Percentiles rank a stretch among this genome's conserved stretches.
phyloP scores from a whole-genome alignment of 1,140 invertebrate genomes.

The Schlechtendalia chinensis region DNA sequence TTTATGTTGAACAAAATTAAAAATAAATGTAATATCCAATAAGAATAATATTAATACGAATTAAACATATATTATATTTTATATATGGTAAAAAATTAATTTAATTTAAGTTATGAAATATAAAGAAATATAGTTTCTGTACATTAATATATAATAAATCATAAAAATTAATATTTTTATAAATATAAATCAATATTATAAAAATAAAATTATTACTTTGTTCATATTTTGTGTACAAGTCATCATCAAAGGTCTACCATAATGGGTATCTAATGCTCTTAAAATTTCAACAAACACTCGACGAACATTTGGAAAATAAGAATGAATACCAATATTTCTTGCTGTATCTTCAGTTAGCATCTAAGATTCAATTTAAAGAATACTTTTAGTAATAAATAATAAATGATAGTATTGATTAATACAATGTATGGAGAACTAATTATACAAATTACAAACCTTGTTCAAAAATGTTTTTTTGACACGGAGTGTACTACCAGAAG shows the following conservation, averaged over 20 bases:
- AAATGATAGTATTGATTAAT: neutral
- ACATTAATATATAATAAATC: no score
- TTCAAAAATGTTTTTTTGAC: constrained; percentile 96
- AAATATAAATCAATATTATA: neutral
- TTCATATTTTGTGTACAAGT: constrained; percentile 94
- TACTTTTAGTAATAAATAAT: neutral
- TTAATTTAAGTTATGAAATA: no score
- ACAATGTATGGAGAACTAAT: neutral
- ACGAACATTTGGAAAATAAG: constrained; percentile 92
- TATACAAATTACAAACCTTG: constrained; percentile 58
- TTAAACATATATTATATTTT: neutral
- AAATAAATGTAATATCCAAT: no score
- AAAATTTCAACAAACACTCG: constrained; percentile 96
- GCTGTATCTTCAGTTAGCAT: constrained; percentile 95
- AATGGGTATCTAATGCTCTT: constrained; percentile 91
- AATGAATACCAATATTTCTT: constrained; percentile 90
- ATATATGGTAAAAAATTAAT: neutral
- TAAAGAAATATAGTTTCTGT: no score
- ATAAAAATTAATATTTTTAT: neutral
- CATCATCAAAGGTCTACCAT: constrained; percentile 91
- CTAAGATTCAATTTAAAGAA: constrained; percentile 54
- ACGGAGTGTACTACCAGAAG: constrained; percentile 89
- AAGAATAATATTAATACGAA: no score
- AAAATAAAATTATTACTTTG: constrained; percentile 61
- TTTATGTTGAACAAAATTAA: no score